Base-by-base conservation (phyloP, 2,888 invertebrate genomes). In the Halictus ligatus region DNA sequence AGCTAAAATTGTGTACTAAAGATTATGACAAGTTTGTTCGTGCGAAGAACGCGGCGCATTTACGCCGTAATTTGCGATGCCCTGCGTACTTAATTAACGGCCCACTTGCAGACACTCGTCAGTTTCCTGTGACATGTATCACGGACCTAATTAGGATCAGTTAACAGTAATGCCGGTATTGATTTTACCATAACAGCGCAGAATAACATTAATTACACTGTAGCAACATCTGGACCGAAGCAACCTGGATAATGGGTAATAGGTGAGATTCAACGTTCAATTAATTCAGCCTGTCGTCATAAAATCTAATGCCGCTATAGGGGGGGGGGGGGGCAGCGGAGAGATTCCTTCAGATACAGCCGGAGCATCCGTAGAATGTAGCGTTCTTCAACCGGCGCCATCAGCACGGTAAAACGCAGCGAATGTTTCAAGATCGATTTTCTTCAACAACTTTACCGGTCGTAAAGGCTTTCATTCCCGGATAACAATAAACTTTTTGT, bases 201-300 rank as follows among this genome's bases (percentile, higher is more conserved):
- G 46, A 76, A 76, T 43, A 43, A 54, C n/a, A 76, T n/a, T 40
- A 64, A 58, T 60, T 35, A 64, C 60, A 48, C 64, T 35, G 60
- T 40, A 76, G 25, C 13, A 50, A 29, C 46, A 71, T 71, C 43
- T 43, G 71, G n/a, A 43, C 12, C 71, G 71, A 40, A 13, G 71
- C 40, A 71, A 71, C n/a, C 43, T 40, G 71, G 43, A 43, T 71
- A 71, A 71, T 43, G 18, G 25, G 25, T 40, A n/a, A 40, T 21
- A 74, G 6, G 25, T 64, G 43, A 25, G 21, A 67, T 67, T 67
- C 67, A 67, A 35, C 74, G 50, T 35, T n/a, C 29, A 25, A 48
- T 25, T 40, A 43, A 48, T 80, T 80, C 74, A 67, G 50, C 67
- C 67, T 25, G 43, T 46, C 46, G 58, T 78, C 82, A 86, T 88